phyloP scores from a whole-genome alignment of 2,888 invertebrate species.

The Zhuqinia jingwanae region DNA sequence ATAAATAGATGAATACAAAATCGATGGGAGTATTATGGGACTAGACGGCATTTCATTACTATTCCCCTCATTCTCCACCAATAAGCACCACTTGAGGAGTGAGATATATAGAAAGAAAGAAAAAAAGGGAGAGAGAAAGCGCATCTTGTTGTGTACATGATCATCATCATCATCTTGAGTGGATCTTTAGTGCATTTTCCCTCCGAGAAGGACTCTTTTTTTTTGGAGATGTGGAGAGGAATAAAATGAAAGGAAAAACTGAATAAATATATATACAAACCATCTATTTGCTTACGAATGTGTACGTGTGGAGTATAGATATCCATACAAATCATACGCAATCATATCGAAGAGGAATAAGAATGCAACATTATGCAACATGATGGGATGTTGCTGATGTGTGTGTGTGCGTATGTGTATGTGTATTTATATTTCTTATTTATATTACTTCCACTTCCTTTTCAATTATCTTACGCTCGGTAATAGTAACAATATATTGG shows the following conservation, averaged over 20 bases:
- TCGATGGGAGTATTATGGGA: too few species aligned
- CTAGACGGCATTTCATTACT: conserved; percentile 49
- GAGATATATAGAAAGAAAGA: neutral
- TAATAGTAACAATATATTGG: too few species aligned
- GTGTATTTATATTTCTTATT: too few species aligned
- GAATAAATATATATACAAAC: too few species aligned
- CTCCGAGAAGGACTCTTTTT: neutral
- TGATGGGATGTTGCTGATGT: neutral
- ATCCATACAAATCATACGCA: too few species aligned
- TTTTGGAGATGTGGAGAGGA: neutral
- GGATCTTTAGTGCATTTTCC: neutral
- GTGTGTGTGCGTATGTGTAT: too few species aligned
- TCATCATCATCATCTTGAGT: conserved; percentile 4
- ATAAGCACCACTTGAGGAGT: conserved; percentile 47
- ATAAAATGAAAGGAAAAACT: conserved; percentile 13
- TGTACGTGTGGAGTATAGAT: too few species aligned
- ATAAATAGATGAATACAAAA: neutral
- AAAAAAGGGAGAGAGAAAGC: conserved; percentile 28
- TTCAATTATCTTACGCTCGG: too few species aligned
- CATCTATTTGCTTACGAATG: too few species aligned
- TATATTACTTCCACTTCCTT: neutral
- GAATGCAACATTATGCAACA: neutral
- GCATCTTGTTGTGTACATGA: too few species aligned
- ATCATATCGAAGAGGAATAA: too few species aligned
- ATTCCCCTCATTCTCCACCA: conserved; percentile 46